Conservation (phyloP, 1,140 invertebrate genomes). For the Cotesia chilonis region DNA sequence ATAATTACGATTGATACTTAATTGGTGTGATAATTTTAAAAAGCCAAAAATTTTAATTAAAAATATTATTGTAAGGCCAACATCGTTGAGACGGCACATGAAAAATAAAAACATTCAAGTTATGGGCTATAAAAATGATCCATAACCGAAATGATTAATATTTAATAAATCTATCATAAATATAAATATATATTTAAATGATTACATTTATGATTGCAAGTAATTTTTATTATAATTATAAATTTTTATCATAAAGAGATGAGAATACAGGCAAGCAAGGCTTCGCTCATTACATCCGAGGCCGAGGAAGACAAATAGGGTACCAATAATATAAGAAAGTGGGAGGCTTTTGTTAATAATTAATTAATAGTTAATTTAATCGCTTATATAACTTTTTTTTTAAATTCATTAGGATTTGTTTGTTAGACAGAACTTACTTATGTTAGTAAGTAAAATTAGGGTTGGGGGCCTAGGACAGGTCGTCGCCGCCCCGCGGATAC, state of each 20-base stretch:
- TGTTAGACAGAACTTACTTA: slow-evolving; percentile 68
- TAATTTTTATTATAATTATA: slow-evolving; percentile 28
- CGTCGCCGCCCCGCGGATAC: slow-evolving; percentile 67
- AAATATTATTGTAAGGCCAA: slow-evolving; percentile 2
- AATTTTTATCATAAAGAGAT: neutral
- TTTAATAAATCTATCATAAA: slow-evolving; percentile 15
- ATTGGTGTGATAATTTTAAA: neutral
- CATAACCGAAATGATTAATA: slow-evolving; percentile 44
- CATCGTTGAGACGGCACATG: slow-evolving; percentile 26
- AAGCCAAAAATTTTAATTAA: neutral
- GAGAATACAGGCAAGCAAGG: slow-evolving; percentile 59
- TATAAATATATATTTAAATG: neutral
- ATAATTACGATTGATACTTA: slow-evolving; percentile 1
- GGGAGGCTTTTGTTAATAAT: slow-evolving; percentile 49
- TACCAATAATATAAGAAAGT: slow-evolving; percentile 50
- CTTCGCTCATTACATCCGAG: slow-evolving; percentile 63
- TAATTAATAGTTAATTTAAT: slow-evolving; percentile 48
- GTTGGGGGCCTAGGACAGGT: slow-evolving; percentile 68
- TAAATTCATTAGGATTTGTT: slow-evolving; percentile 54
- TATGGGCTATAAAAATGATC: slow-evolving; percentile 58
- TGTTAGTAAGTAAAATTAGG: slow-evolving; percentile 68
- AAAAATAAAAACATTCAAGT: slow-evolving; percentile 45
- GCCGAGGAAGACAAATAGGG: slow-evolving; percentile 52
- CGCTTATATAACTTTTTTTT: slow-evolving; percentile 29
- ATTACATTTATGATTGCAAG: slow-evolving; percentile 34